Percentiles rank a stretch among this genome's conserved stretches.
phyloP scores from a whole-genome alignment of 2,113 vertebrate genomes.

The Mastomys natalensis region DNA sequence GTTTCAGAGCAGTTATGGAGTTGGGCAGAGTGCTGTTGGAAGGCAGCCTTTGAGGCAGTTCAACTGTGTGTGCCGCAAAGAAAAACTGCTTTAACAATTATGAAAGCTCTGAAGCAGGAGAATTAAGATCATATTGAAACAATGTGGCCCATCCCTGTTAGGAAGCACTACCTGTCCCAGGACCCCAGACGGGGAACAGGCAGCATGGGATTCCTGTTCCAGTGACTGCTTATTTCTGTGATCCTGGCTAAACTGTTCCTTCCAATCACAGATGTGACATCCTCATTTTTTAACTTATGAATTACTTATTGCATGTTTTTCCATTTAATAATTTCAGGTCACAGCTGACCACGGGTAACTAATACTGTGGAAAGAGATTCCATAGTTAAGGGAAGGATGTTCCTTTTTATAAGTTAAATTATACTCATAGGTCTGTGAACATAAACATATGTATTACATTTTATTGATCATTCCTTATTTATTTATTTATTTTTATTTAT shows the following conservation, averaged over 20 bases:
- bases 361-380: neutral
- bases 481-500: neutral
- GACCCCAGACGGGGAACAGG: neutral
- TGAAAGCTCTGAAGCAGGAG: neutral
- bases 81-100: neutral
- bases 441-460: neutral
- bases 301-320: neutral
- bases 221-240: neutral
- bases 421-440: neutral
- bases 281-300: neutral
- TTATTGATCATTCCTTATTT: neutral
- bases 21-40: neutral
- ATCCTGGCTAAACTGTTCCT: neutral
- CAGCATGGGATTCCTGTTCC: neutral
- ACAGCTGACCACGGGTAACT: neutral
- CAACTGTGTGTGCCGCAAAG: neutral
- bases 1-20: neutral
- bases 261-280: neutral
- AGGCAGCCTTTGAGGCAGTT: neutral
- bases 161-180: neutral
- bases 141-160: neutral
- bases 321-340: neutral
- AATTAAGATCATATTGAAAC: neutral
- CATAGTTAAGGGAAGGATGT: neutral
- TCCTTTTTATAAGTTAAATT: neutral